Percentiles rank a stretch among this genome's conserved stretches.
These are phyloP conservation scores for Acronicta aceris DNA, from an alignment of 2,888 invertebrate genomes.

Conservation along the genomic window DNA sequence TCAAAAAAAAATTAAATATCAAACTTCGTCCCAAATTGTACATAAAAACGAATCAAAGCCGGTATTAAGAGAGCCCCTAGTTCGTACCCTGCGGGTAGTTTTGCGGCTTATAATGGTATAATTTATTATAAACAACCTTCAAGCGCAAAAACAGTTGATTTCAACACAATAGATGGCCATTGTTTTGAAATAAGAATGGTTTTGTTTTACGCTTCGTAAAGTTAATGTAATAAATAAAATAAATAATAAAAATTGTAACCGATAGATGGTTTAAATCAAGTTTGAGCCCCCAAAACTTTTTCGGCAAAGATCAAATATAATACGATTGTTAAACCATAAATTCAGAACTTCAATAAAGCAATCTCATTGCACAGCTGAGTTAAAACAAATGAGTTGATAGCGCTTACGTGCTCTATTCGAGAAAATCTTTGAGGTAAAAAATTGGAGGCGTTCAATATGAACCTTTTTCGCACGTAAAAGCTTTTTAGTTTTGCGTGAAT, in stretches of 20 bases:
- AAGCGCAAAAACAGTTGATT: neutral
- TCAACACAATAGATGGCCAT: neutral
- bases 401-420: slow-evolving; percentile 37
- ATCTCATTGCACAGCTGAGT: slow-evolving; percentile 22
- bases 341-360: slow-evolving; percentile 38
- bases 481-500: slow-evolving; percentile 16
- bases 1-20: too few relatives aligned
- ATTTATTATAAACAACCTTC: slow-evolving; percentile 1
- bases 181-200: neutral
- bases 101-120: slow-evolving; percentile 1
- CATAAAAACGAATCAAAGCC: neutral
- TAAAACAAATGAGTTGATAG: slow-evolving; percentile 37
- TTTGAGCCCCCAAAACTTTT: too few relatives aligned
- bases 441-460: slow-evolving; percentile 35
- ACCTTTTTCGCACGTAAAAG: slow-evolving; percentile 14
- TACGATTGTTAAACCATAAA: slow-evolving; percentile 23
- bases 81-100: neutral
- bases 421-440: slow-evolving; percentile 25
- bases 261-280: too few relatives aligned
- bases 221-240: neutral
- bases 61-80: neutral
- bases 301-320: neutral
- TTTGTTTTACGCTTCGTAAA: neutral
- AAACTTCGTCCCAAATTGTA: neutral
- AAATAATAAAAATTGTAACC: neutral